These are phyloP conservation scores for Cephus pulcher DNA, from an alignment of 2,888 invertebrate species.

Conservation along the genomic window DNA sequence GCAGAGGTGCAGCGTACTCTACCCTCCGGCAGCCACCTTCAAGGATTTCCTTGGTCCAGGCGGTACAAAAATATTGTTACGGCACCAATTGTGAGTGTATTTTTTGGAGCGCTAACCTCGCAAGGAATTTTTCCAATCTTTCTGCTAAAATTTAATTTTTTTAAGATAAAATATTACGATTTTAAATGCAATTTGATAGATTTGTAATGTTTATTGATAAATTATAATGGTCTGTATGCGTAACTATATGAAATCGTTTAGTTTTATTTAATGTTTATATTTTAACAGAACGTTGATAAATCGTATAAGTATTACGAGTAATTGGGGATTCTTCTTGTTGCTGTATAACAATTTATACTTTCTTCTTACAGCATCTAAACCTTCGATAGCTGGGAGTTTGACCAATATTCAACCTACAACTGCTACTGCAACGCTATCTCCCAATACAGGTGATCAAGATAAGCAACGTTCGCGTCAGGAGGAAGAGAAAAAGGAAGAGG, in stretches of 20 bases:
- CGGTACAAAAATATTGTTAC: conserved; percentile 42
- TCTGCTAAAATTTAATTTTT: too few relatives aligned
- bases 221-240: too few relatives aligned
- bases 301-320: too few relatives aligned
- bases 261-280: too few relatives aligned
- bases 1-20: conserved; percentile 33
- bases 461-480: conserved; percentile 52
- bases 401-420: conserved; percentile 48
- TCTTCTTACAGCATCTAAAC: conserved; percentile 31
- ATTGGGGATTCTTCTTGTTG: too few relatives aligned
- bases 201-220: too few relatives aligned
- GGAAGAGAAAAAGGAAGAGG: conserved; percentile 70
- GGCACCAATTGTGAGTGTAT: conserved; percentile 45
- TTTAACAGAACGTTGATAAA: too few relatives aligned
- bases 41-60: conserved; percentile 37
- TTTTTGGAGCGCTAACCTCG: conserved; percentile 40
- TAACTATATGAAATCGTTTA: too few relatives aligned
- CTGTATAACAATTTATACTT: neutral
- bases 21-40: conserved; percentile 39
- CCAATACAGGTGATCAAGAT: conserved; percentile 26
- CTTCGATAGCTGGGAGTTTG: conserved; percentile 50
- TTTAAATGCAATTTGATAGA: too few relatives aligned
- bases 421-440: conserved; percentile 20
- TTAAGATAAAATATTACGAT: too few relatives aligned
- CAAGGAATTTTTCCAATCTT: too few relatives aligned